Conservation (phyloP, 2,888 invertebrate genomes). For the Protophormia terraenovae region DNA sequence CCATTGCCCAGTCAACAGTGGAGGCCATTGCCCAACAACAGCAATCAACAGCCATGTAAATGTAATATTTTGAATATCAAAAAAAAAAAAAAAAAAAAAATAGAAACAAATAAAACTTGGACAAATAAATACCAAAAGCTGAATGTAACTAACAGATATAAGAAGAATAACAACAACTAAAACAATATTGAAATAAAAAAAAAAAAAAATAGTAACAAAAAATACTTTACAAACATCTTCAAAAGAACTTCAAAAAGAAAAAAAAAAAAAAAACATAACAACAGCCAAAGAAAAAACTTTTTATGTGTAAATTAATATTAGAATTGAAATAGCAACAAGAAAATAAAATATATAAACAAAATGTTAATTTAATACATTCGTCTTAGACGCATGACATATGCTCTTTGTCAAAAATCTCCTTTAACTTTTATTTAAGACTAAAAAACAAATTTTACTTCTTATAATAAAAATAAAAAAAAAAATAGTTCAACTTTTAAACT, state of each 20-base stretch:
- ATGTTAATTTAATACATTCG: not conserved
- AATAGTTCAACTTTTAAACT: not conserved
- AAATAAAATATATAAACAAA: not conserved
- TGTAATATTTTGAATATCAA: slow-evolving; percentile 10
- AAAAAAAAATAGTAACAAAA: slow-evolving; percentile 3
- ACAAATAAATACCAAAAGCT: slow-evolving; percentile 35
- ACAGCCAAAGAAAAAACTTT: slow-evolving; percentile 15
- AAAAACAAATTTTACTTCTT: not conserved
- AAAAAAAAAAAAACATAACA: not conserved
- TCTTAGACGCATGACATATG: not conserved
- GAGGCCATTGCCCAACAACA: slow-evolving; percentile 63
- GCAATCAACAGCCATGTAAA: slow-evolving; percentile 68
- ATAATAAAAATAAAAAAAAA: too few species aligned
- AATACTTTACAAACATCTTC: slow-evolving; percentile 39
- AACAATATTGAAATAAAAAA: not conserved
- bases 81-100: not conserved
- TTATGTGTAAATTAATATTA: slow-evolving; percentile 32
- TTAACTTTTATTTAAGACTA: not conserved
- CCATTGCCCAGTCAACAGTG: slow-evolving; percentile 49
- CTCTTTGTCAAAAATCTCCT: not conserved
- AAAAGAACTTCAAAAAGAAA: slow-evolving; percentile 5
- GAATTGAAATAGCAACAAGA: slow-evolving; percentile 30
- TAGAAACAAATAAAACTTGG: not conserved
- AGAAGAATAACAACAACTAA: not conserved
- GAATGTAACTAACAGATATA: slow-evolving; percentile 32